phyloP scores from a whole-genome alignment of 2,888 invertebrate genomes.

The Heliconius charithonia region DNA sequence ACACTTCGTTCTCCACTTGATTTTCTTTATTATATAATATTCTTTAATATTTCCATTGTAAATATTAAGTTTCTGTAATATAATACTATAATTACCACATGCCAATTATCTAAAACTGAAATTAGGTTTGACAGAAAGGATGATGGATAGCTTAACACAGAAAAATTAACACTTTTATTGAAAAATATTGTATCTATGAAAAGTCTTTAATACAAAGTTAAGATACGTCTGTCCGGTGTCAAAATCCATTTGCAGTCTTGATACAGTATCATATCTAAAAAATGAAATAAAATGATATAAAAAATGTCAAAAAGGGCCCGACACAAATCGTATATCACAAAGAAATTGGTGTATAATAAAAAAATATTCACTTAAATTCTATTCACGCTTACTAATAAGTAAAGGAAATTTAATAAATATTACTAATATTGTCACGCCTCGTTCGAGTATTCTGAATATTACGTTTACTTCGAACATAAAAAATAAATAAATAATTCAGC shows the following conservation, averaged over 20 bases:
- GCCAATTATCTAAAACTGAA: no score
- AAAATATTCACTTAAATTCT: not conserved
- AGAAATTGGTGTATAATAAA: no score
- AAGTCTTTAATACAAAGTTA: not conserved
- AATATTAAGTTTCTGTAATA: no score
- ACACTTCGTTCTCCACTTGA: no score
- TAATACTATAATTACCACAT: no score
- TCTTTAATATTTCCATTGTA: no score
- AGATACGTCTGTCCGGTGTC: constrained; percentile 15
- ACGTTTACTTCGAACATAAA: not conserved
- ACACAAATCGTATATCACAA: no score
- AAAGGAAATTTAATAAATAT: constrained; percentile 4
- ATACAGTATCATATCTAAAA: constrained; percentile 1
- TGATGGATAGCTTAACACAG: not conserved
- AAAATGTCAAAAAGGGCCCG: not conserved
- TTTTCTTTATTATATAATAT: no score
- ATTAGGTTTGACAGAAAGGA: no score
- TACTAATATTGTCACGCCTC: constrained; percentile 9
- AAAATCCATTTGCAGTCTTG: not conserved
- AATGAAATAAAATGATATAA: constrained; percentile 3
- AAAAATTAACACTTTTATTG: not conserved
- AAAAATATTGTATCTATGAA: constrained; percentile 1
- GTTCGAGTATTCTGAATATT: not conserved
- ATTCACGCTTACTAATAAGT: constrained; percentile 5
- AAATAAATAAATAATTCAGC: no score